A percentile compares a stretch with the other conserved stretches of the same genome.
These are phyloP conservation scores for Nemopilema nomurai DNA, from an alignment of 30 jellyfish, hydroid and myxozoan species.

Conservation along the genomic window DNA sequence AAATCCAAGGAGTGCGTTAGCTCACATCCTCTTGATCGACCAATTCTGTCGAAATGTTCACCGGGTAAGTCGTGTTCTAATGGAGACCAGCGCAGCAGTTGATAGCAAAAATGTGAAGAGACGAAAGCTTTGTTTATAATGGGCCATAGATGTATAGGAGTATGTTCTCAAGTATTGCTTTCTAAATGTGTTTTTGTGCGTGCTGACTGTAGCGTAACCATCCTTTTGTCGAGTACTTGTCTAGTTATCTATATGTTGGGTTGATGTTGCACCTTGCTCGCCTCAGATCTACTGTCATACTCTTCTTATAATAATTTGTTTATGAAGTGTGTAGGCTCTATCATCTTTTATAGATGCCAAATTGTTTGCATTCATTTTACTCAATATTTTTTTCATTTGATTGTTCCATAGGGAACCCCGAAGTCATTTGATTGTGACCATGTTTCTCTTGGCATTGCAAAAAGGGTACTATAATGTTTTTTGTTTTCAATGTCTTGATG, in stretches of 20 bases:
- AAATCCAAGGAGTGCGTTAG: constrained; percentile 60
- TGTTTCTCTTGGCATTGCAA: constrained; percentile 60
- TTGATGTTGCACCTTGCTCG: no score
- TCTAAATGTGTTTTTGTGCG: no score
- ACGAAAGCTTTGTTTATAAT: no score
- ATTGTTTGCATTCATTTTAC: background rate
- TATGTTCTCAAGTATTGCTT: no score
- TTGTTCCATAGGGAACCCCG: constrained; percentile 46
- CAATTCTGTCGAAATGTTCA: constrained; percentile 81
- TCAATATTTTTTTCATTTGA: background rate
- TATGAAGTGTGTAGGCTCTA: background rate
- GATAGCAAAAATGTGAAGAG: no score
- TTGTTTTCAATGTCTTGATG: no score
- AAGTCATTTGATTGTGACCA: constrained; percentile 58
- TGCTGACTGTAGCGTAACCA: no score
- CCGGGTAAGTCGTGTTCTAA: constrained; percentile 44
- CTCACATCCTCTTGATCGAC: constrained; percentile 69
- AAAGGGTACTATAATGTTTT: constrained; percentile 28
- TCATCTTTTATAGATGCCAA: background rate
- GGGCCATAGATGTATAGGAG: no score
- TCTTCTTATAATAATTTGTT: background rate
- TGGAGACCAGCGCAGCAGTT: no score
- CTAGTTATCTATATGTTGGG: no score
- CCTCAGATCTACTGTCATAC: no score
- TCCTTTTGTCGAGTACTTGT: no score